These are phyloP conservation scores for Limanda limanda DNA, from an alignment of 2,113 vertebrate genomes.

Conservation along the genomic window DNA sequence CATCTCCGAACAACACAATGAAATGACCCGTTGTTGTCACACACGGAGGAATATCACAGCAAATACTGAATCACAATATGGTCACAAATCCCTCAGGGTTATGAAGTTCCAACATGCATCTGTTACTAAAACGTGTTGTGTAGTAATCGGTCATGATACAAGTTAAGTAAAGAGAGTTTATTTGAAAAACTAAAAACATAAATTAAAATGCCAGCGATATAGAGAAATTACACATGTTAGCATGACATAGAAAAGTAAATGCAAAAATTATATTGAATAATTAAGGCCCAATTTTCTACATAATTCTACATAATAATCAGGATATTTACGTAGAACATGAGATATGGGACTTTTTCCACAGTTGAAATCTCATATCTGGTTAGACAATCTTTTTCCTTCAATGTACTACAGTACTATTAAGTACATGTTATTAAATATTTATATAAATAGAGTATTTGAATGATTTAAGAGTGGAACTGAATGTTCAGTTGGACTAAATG, in stretches of 20 bases:
- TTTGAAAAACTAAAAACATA: not conserved
- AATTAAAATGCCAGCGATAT: not conserved
- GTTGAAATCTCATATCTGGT: no score
- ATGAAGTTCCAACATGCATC: not conserved
- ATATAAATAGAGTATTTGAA: not conserved
- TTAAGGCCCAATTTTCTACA: no score
- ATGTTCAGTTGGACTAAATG: not conserved
- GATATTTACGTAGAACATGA: no score
- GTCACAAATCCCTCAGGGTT: constrained; percentile 2
- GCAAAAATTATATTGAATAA: no score
- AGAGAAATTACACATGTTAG: no score
- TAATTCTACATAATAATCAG: no score
- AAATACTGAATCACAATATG: constrained; percentile 38
- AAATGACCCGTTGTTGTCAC: constrained; percentile 57
- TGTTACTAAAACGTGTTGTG: not conserved
- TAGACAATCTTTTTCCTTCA: not conserved
- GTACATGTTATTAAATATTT: not conserved
- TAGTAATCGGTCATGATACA: not conserved
- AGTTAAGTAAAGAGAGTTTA: not conserved
- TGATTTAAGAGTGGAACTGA: not conserved
- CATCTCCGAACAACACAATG: constrained; percentile 58
- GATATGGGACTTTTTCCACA: no score
- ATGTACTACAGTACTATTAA: not conserved
- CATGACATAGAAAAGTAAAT: no score
- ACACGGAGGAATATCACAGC: constrained; percentile 23